These are phyloP conservation scores for Podocnemis expansa DNA, from an alignment of 2,113 vertebrate species.

Conservation along the genomic window DNA sequence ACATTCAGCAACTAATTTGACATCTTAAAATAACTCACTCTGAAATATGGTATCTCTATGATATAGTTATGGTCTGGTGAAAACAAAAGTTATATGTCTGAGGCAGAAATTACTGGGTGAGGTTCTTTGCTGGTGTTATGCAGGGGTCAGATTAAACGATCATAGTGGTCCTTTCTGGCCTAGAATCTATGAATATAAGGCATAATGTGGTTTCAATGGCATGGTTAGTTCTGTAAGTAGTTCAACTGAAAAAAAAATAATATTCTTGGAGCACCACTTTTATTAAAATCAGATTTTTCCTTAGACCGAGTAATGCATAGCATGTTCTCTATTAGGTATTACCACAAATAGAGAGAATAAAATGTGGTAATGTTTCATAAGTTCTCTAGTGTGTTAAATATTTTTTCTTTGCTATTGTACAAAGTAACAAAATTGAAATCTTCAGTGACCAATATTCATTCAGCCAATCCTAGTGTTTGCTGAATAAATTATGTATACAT, in stretches of 20 bases:
- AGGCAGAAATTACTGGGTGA: background rate
- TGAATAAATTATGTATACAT: slow-evolving; percentile 71
- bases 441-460: slow-evolving; percentile 62
- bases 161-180: background rate
- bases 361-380: background rate
- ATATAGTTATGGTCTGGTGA: background rate
- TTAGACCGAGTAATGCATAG: background rate
- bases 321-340: background rate
- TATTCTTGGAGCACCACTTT: background rate
- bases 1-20: background rate
- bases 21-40: background rate
- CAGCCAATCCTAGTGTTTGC: slow-evolving; percentile 53
- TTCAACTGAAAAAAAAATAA: background rate
- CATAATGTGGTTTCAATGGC: background rate
- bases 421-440: slow-evolving; percentile 54
- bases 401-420: slow-evolving; percentile 48
- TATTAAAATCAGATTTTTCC: background rate
- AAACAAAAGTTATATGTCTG: background rate
- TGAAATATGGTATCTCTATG: background rate
- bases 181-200: background rate
- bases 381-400: slow-evolving; percentile 61
- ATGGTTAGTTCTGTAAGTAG: background rate
- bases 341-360: background rate
- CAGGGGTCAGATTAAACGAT: background rate
- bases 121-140: background rate